Base-by-base conservation (phyloP, 2,113 vertebrate genomes). In the Pterophyllum scalare region DNA sequence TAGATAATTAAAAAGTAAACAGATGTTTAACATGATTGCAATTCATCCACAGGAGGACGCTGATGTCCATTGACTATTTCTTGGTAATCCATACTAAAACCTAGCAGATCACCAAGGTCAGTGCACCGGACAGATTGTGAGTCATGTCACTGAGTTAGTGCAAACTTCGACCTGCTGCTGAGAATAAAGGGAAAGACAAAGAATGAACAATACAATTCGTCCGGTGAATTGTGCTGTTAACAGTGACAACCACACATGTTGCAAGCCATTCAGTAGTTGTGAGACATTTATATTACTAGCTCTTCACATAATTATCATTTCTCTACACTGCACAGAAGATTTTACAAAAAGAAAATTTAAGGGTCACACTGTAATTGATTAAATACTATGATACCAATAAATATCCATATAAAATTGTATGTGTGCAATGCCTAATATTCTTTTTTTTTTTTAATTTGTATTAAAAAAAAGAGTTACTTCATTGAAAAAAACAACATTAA, bases 101-200 rank as follows among this genome's bases (percentile, higher is more conserved):
- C 43, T 20, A 52, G 43, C 65, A 52, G 65, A 24, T n/a, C 43
- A 31, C 67, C 6, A 72, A n/a, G 6, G 67, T n/a, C 67, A 54
- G 67, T 31, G 26, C 52, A 72, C 46, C 0, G 2, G 11, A 28
- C 19, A n/a, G 43, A 72, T 14, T n/a, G 26, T 0, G 43, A 13
- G 43, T 72, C 43, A 72, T 3, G 19, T 19, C 26, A 31, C 17
- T 52, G 67, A 24, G 20, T 54, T n/a, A 0, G 26, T 54, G 43
- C 26, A 54, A n/a, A 52, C 4, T 54, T 72, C 33, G 67, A 14
- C 26, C 67, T 54, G 26, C 43, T 54, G 0, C 0, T 54, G 31
- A 19, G 26, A 0, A 46, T 31, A 14, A 31, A 33, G 26, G 46
- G 6, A 72, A 72, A 31, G 28, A 31, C 43, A 72, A 52, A 46